Percentiles rank a stretch among this genome's conserved stretches.
phyloP scores from a whole-genome alignment of 1,140 invertebrate species.

The Plutomurus gul region DNA sequence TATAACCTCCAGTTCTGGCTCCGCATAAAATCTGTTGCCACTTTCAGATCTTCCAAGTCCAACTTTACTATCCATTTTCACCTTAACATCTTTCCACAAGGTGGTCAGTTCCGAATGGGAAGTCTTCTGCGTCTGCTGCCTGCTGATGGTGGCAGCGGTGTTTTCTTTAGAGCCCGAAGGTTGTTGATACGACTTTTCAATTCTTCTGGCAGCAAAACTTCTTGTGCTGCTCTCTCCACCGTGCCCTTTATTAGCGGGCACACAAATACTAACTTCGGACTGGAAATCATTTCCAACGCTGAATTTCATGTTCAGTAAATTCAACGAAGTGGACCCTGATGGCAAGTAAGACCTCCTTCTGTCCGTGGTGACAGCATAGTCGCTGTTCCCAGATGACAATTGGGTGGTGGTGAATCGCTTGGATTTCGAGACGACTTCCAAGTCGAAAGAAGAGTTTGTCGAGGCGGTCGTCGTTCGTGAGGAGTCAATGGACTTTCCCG shows the following conservation, averaged over 20 bases:
- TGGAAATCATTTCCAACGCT: conserved; percentile 36
- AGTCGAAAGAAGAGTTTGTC: conserved; percentile 29
- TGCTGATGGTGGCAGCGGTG: not conserved
- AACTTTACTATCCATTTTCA: conserved; percentile 28
- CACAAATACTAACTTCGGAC: conserved; percentile 39
- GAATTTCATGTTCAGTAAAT: conserved; percentile 42
- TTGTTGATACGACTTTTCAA: not conserved
- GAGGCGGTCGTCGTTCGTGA: conserved; percentile 30
- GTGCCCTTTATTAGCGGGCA: not conserved
- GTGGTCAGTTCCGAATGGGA: conserved; percentile 7
- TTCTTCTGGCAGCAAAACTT: not conserved
- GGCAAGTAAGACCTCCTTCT: conserved; percentile 30
- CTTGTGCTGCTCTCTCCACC: not conserved
- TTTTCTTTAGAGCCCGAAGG: not conserved
- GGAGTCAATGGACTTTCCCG: conserved; percentile 26
- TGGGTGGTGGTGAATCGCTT: conserved; percentile 17
- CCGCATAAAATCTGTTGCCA: not conserved
- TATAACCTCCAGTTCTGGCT: not conserved
- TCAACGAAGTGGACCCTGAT: conserved; percentile 24
- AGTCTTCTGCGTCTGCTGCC: not conserved
- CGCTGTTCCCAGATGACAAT: not conserved
- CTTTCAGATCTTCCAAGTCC: not conserved
- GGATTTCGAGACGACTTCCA: conserved; percentile 38
- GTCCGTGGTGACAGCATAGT: not conserved
- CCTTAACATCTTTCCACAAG: conserved; percentile 39